Conservation (phyloP, 1,140 invertebrate species). For the Pentalonia nigronervosa region DNA sequence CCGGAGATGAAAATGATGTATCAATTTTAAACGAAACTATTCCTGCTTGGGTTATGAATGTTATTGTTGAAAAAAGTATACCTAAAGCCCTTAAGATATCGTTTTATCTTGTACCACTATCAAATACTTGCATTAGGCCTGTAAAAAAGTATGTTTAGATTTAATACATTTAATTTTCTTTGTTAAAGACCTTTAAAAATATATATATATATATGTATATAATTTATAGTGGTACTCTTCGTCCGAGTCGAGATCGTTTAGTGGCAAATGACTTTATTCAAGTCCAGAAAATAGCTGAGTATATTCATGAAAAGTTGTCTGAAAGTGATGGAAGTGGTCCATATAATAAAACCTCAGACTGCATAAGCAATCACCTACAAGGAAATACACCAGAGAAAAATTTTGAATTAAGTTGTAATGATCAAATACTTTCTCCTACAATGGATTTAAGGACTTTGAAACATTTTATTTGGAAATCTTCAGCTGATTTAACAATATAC, state of each 20-base stretch:
- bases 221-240: constrained; percentile 57
- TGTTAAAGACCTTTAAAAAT: background rate
- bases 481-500: constrained; percentile 92
- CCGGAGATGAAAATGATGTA: constrained; percentile 94
- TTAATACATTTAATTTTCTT: background rate
- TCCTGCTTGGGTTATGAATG: constrained; percentile 95
- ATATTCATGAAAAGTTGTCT: constrained; percentile 96
- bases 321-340: constrained; percentile 69
- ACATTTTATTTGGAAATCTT: constrained; percentile 98
- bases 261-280: constrained; percentile 99
- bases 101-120: constrained; percentile 89
- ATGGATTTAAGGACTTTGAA: constrained; percentile 98
- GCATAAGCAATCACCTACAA: constrained; percentile 65
- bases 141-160: constrained; percentile 52
- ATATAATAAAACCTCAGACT: constrained; percentile 67
- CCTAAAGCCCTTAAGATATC: constrained; percentile 98
- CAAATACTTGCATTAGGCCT: constrained; percentile 43
- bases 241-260: constrained; percentile 80
- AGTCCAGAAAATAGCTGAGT: constrained; percentile 98
- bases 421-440: constrained; percentile 94
- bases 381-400: constrained; percentile 62
- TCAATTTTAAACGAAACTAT: constrained; percentile 92
- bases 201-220: too few relatives aligned
- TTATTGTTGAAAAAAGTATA: constrained; percentile 91
- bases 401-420: constrained; percentile 94